Evolutionary conservation across 2,888 invertebrate genomes (phyloP).

Genomic region (Phorcus lineatus): DNA sequence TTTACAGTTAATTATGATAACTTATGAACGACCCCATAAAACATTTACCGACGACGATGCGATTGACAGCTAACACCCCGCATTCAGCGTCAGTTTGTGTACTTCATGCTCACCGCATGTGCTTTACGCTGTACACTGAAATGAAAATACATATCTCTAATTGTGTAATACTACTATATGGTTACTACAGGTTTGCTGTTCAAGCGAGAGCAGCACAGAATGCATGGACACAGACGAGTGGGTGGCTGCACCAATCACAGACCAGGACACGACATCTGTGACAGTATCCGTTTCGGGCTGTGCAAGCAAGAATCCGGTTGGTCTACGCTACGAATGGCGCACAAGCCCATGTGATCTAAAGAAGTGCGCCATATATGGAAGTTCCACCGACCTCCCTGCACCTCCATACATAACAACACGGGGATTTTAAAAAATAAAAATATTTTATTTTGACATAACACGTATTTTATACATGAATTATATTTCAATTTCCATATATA

Average conservation of each 20-base stretch:
- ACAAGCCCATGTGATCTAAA: conserved; percentile 45
- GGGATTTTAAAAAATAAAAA: background rate
- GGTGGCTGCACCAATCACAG: conserved; percentile 32
- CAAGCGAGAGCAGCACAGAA: background rate
- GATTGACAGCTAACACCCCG: too few species aligned
- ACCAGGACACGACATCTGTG: conserved; percentile 13
- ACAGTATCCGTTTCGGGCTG: conserved; percentile 29
- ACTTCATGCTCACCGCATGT: too few species aligned
- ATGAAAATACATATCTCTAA: too few species aligned
- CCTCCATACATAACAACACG: conserved; percentile 38
- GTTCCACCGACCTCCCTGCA: conserved; percentile 44
- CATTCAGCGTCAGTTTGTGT: too few species aligned
- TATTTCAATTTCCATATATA: too few species aligned
- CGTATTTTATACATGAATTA: too few species aligned
- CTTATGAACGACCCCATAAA: too few species aligned
- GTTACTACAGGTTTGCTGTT: conserved; percentile 30
- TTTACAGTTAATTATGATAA: too few species aligned
- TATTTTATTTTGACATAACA: too few species aligned
- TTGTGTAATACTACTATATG: too few species aligned
- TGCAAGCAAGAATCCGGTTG: conserved; percentile 15
- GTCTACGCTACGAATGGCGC: conserved; percentile 48
- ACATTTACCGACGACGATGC: too few species aligned
- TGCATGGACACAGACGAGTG: conserved; percentile 22
- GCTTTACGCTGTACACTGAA: too few species aligned
- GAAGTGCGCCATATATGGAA: conserved; percentile 45